Evolutionary conservation across 2,113 vertebrate genomes (phyloP), one percentile per base, ranked within the genome.

Genomic region (Eolophus roseicapilla): DNA sequence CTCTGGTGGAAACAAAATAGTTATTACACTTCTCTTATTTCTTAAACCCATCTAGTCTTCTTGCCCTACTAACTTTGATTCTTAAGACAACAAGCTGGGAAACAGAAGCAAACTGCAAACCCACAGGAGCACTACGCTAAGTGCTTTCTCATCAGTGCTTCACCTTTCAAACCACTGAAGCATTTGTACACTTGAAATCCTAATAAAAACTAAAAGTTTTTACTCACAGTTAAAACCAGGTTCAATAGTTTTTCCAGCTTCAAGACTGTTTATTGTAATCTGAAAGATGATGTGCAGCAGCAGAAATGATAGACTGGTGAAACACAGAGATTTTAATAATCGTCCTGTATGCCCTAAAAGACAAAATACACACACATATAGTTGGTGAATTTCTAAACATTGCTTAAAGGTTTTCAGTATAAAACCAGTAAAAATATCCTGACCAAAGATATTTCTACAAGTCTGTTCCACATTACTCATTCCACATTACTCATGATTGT

Each of bases 241-340:
- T 52, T 95, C 31, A 70, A 99, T 98, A 74, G 92, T 97, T 62
- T 97, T 98, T 92, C 97, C 96, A 81, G 99, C 99, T 97, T 99
- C 98, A 47, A 99, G 98, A 96, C 99, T 99, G 97, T 98, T 98
- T 98, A 99, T 87, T 17, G 98, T 99, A 97, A 99, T 99, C 97
- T 99, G 99, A 97, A 99, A 99, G 98, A 99, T 98, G 97, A 99
- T 98, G 97, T 99, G 99, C 80, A 99, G 97, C 92, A 99, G 96
- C 97, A 99, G 98, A 97, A 99, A 99, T 94, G 98, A 99, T 78
- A 99, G 94, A 97, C 99, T 99, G 97, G 97, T 98, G 97, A 99
- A 98, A 98, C 99, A 99, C 90, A 99, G 98, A 70, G 99, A 99
- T 98, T 99, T 99, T 96, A 99, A 97, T 97, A 99, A 97, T 83